A percentile compares a stretch with the other conserved stretches of the same genome.
Evolutionary conservation across 2,888 invertebrate species (phyloP).

Genomic region (Oscheius onirici): DNA sequence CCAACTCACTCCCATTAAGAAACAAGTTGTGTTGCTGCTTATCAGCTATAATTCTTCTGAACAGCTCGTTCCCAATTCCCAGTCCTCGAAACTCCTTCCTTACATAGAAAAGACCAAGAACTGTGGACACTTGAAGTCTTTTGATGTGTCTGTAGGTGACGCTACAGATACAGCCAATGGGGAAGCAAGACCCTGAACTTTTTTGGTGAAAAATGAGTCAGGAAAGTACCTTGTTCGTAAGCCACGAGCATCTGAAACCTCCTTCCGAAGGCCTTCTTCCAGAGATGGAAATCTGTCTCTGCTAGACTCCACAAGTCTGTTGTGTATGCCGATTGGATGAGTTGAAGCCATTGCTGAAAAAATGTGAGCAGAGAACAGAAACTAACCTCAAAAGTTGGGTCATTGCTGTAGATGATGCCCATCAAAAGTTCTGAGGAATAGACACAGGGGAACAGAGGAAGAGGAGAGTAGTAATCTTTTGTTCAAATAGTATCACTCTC

Average conservation of each 20-base stretch:
- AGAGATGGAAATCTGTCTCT: constrained; percentile 18
- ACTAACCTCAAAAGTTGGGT: constrained; percentile 17
- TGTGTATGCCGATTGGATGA: constrained; percentile 10
- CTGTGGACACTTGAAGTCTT: not conserved
- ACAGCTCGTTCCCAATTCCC: constrained; percentile 28
- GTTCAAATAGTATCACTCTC: not conserved
- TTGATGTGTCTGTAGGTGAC: constrained; percentile 9
- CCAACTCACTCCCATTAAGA: constrained; percentile 9
- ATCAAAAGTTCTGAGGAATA: too few relatives aligned
- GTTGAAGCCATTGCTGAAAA: not conserved
- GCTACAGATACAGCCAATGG: constrained; percentile 27
- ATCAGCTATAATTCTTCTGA: constrained; percentile 13
- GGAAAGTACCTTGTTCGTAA: constrained; percentile 7
- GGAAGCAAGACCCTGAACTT: not conserved
- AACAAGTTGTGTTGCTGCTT: constrained; percentile 22
- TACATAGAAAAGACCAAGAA: constrained; percentile 29
- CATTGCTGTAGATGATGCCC: constrained; percentile 13
- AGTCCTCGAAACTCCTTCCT: constrained; percentile 10
- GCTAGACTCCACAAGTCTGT: constrained; percentile 21
- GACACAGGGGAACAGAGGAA: constrained; percentile 10
- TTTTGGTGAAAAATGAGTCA: not conserved
- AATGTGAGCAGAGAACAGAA: not conserved
- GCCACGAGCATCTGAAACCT: constrained; percentile 28
- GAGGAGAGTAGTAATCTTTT: not conserved
- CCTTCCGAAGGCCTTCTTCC: constrained; percentile 21